phyloP scores from a whole-genome alignment of 2,888 invertebrate species.

The Drosophila paranaensis region DNA sequence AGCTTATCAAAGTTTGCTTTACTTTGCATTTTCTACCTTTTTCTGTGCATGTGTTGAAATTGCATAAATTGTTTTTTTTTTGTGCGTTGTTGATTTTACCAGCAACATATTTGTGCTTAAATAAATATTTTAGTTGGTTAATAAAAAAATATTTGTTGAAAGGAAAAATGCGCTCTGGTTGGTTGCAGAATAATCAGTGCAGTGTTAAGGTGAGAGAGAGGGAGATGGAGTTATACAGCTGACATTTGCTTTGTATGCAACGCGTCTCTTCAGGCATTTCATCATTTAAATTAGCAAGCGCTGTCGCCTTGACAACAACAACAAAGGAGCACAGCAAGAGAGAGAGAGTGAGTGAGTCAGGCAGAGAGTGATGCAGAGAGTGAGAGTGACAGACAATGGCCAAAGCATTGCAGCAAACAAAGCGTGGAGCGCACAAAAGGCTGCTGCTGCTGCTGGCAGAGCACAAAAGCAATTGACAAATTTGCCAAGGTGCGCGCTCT shows the following conservation, averaged over 20 bases:
- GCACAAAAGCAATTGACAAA: conserved; percentile 58
- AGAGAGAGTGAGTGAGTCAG: no score
- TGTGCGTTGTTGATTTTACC: conserved; percentile 52
- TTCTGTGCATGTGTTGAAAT: conserved; percentile 27
- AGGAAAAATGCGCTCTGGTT: conserved; percentile 1
- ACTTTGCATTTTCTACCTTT: conserved; percentile 25
- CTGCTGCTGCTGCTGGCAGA: conserved; percentile 20
- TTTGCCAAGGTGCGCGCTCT: conserved; percentile 49
- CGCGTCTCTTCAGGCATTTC: conserved; percentile 48
- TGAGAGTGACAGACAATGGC: conserved; percentile 53
- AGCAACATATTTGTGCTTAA: conserved; percentile 72
- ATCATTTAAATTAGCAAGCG: conserved; percentile 71
- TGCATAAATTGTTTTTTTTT: conserved; percentile 23
- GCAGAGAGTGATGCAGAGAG: neutral
- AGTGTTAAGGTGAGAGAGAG: conserved; percentile 10
- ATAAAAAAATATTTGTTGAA: neutral
- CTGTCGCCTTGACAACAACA: conserved; percentile 60
- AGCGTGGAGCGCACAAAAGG: conserved; percentile 50
- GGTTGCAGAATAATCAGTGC: conserved; percentile 51
- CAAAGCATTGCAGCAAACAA: conserved; percentile 38
- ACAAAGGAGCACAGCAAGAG: conserved; percentile 27
- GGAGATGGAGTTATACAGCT: neutral
- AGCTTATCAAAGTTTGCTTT: conserved; percentile 44
- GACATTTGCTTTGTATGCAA: conserved; percentile 17
- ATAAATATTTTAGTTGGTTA: conserved; percentile 63